Percentiles rank a stretch among this genome's conserved stretches.
Conservation (phyloP, 2,797 vertebrate genomes). For the Propithecus perrieri region DNA sequence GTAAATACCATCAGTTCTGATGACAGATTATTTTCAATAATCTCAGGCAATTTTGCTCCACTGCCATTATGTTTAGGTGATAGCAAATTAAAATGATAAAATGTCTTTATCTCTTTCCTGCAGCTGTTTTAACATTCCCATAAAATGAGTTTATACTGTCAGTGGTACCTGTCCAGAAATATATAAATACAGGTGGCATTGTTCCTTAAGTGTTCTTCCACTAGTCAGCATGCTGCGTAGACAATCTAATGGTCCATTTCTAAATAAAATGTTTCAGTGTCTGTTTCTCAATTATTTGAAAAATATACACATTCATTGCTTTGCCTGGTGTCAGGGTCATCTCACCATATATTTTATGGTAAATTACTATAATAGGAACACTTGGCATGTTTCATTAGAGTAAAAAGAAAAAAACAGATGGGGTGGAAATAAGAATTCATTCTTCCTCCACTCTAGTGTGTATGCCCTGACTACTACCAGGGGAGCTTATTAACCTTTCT, state of each 20-base stretch:
- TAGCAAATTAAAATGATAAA: conserved; percentile 76
- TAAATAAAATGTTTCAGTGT: conserved; percentile 33
- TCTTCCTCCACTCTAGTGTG: conserved; percentile 48
- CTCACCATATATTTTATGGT: conserved; percentile 62
- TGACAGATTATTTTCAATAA: conserved; percentile 77
- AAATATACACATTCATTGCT: conserved; percentile 55
- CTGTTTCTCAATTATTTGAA: conserved; percentile 68
- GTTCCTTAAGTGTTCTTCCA: conserved; percentile 13
- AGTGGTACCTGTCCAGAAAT: conserved; percentile 57
- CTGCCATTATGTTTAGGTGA: conserved; percentile 49
- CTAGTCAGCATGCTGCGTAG: neutral
- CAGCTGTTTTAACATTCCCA: conserved; percentile 68
- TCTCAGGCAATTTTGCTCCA: conserved; percentile 61
- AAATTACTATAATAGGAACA: conserved; percentile 72
- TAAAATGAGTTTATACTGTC: conserved; percentile 67
- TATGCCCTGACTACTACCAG: conserved; percentile 47
- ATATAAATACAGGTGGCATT: conserved; percentile 47
- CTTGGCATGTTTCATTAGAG: conserved; percentile 68
- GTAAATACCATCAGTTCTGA: conserved; percentile 56
- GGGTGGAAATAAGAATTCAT: conserved; percentile 68
- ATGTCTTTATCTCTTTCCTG: conserved; percentile 76
- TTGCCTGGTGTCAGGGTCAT: neutral
- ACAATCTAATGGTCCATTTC: conserved; percentile 55
- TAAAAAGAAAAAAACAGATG: conserved; percentile 67
- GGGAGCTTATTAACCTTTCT: conserved; percentile 72